Evolutionary conservation across 2,113 vertebrate species (phyloP).

Genomic region (Gymnarchus niloticus): DNA sequence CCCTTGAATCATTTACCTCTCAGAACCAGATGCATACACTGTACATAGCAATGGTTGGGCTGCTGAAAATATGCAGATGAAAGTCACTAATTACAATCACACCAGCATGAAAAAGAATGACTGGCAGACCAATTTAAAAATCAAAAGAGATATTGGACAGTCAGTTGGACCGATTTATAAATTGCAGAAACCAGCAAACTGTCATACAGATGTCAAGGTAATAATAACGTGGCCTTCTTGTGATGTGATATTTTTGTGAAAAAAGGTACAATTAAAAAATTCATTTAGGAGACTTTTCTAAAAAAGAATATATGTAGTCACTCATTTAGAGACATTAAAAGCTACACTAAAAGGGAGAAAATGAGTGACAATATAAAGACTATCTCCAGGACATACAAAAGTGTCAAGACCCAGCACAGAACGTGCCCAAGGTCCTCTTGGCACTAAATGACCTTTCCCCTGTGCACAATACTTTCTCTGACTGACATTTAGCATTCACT

Average conservation of each 20-base stretch:
- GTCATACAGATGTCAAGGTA: constrained; percentile 1
- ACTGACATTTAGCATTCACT: background rate
- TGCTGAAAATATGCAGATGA: constrained; percentile 57
- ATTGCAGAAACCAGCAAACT: constrained; percentile 45
- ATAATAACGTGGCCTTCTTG: background rate
- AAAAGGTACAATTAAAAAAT: background rate
- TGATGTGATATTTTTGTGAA: background rate
- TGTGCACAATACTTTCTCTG: background rate
- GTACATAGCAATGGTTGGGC: constrained; percentile 46
- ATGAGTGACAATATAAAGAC: background rate
- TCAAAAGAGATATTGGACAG: constrained; percentile 54
- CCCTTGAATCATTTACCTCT: constrained; percentile 29
- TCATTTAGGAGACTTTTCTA: background rate
- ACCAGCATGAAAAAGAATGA: constrained; percentile 47
- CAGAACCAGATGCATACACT: constrained; percentile 32
- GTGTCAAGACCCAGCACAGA: background rate
- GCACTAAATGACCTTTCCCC: background rate
- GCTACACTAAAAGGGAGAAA: background rate
- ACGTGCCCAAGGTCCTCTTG: background rate
- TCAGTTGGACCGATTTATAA: constrained; percentile 53
- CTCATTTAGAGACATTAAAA: background rate
- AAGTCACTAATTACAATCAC: constrained; percentile 57
- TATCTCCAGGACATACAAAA: background rate
- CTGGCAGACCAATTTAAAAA: constrained; percentile 61
- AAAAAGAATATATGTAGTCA: background rate